phyloP scores from a whole-genome alignment of 2,113 vertebrate genomes.

The Danionella cerebrum region DNA sequence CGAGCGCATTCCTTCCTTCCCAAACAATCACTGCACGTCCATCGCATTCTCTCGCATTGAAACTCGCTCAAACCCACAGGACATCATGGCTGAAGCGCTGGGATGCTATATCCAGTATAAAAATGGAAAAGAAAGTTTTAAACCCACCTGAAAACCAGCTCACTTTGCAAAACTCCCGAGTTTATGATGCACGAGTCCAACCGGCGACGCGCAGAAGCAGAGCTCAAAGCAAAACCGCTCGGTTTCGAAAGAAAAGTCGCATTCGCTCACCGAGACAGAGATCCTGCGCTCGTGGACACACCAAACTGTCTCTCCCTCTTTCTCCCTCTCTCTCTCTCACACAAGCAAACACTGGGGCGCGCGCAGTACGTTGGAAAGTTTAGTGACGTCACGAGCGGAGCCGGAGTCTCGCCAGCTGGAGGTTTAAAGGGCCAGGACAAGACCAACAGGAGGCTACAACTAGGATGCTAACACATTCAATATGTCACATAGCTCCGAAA shows the following conservation, averaged over 20 bases:
- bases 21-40: not conserved
- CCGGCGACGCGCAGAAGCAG: not conserved
- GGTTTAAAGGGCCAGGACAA: slow-evolving; percentile 37
- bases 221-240: not conserved
- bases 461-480: not conserved
- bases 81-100: not conserved
- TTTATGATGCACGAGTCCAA: not conserved
- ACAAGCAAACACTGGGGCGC: not conserved
- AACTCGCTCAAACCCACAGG: not conserved
- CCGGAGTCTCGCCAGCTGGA: slow-evolving; percentile 22
- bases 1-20: not conserved
- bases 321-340: slow-evolving; percentile 7
- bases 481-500: not conserved
- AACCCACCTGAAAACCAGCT: not conserved
- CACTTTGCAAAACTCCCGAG: not conserved
- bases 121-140: not conserved
- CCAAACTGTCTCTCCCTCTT: slow-evolving; percentile 16
- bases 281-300: slow-evolving; percentile 13
- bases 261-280: not conserved
- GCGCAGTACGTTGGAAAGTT: slow-evolving; percentile 40
- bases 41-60: not conserved
- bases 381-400: slow-evolving; percentile 57
- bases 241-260: not conserved
- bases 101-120: not conserved
- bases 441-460: not conserved